These are phyloP conservation scores for Onthophagus taurus DNA, from an alignment of 1,140 invertebrate species.

Conservation along the genomic window DNA sequence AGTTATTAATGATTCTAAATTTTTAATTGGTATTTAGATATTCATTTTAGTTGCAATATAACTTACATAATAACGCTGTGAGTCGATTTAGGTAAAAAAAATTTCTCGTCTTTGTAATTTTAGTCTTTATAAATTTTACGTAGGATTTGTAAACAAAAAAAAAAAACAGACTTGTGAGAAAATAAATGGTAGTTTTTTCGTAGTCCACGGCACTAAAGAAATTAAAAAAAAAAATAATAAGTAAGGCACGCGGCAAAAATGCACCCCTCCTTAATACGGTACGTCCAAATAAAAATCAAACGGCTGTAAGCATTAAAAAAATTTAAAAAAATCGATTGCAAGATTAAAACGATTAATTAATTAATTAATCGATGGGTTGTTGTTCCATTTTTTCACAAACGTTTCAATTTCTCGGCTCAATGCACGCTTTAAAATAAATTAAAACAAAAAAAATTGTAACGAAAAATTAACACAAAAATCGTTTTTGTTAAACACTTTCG, in stretches of 20 bases:
- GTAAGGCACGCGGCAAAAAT: slow-evolving; percentile 26
- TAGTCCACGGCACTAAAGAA: slow-evolving; percentile 28
- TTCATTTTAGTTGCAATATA: no score
- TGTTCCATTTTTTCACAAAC: background rate
- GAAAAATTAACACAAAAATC: slow-evolving; percentile 4
- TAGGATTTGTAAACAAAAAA: no score
- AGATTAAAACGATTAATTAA: no score
- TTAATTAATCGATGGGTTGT: slow-evolving; percentile 4
- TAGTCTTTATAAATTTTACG: no score
- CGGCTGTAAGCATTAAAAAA: background rate
- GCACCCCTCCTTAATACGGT: slow-evolving; percentile 30
- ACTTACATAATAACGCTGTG: no score
- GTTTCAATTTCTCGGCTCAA: slow-evolving; percentile 22
- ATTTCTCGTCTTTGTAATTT: no score
- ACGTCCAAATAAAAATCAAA: slow-evolving; percentile 27
- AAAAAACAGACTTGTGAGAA: background rate
- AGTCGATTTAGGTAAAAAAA: no score
- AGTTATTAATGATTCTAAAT: no score
- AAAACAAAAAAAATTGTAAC: background rate
- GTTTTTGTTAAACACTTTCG: slow-evolving; percentile 8
- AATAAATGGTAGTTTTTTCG: slow-evolving; percentile 14
- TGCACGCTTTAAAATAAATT: slow-evolving; percentile 22
- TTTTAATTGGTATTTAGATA: no score
- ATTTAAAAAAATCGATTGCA: no score
- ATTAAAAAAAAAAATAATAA: slow-evolving; percentile 1